Evolutionary conservation across 1,140 invertebrate genomes (phyloP), one percentile per base, ranked within the genome.

Genomic region (Babylonia areolata): DNA sequence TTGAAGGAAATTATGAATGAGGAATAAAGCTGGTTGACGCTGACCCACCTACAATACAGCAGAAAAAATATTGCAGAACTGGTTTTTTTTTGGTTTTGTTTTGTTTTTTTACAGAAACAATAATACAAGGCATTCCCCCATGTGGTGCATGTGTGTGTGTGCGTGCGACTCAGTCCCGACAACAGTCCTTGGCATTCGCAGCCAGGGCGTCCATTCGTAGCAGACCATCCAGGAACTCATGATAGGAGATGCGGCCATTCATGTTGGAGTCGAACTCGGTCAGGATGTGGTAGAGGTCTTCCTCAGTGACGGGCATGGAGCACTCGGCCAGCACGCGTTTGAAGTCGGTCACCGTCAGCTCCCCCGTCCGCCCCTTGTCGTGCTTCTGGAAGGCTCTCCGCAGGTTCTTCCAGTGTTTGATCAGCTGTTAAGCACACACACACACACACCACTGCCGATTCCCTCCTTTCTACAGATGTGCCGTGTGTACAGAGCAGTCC

Each of bases 261-360:
- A 91, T 86, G 28, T 89, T 69, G 20, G 73, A 51, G 81, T 91
- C 91, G 75, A 90, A 91, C 81, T 90, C 88, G 1, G 86, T 81
- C 81, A 92, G 35, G 35, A 92, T 64, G 69, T 92, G 89, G 84
- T 88, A 92, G 39, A 92, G 87, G 81, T 92, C 91, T 73, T 92
- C 91, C 64, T 92, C 87, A 9, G 87, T 79, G 23, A 91, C 58
- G 23, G 84, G 82, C 2, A 92, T 81, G 39, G 86, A 86, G 81
- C 87, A 90, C 1, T 81, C 51, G 39, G 84, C 84, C 42, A 92
- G 82, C 17, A 90, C 87, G 0, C 86, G 51, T 37, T 86, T 85
- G 89, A 92, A 92, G 35, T 92, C 90, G 23, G 35, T 17, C 20
- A 88, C 75, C 33, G 58, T 79, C 35, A 92, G 40, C 20, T 40